Evolutionary conservation across 2,888 invertebrate genomes (phyloP), one percentile per base, ranked within the genome.

Genomic region (Pachymerium ferrugineum): DNA sequence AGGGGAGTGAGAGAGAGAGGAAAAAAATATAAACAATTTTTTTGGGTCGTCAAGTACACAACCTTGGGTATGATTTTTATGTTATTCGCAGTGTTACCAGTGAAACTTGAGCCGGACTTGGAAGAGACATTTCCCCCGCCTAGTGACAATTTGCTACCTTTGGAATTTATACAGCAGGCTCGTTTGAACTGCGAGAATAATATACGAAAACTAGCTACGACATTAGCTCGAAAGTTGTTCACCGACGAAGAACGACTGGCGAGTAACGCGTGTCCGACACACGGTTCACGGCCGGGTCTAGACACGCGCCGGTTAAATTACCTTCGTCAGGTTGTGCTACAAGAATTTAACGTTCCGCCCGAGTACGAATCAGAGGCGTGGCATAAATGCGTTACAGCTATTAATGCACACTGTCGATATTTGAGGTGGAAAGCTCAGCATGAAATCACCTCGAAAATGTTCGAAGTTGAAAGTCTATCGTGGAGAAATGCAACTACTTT

Each of bases 381-480:
- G 73, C 30, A 31, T 12, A 29, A 73, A 25, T 73, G 73, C 25
- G 68, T 73, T 1, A 68, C 29, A 12, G 67, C 73, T 14, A 73
- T 73, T 25, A 73, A 73, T 42, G 73, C 73, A 16, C 73, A 73
- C n/a, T 73, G 73, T 31, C 33, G 73, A 1, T 73, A 73, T 28
- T 68, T 73, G 42, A 3, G 73, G 6, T 73, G 73, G 73, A 73
- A 73, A 35, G 73, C 16, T 0, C 67, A 47, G 29, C 47, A 54
- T 29, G 72, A 72, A 6, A 14, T 25, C 28, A 10, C 28, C 62
- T 25, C 47, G 22, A 47, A 47, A 47, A 19, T 22, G 12, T 19
- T 47, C 28, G 62, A 62, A 3, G 25, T 6, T 10, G 25, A 54
- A 6, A 14, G 25, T 1, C 28, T 54, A 25, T 22, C 54, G 54